Evolutionary conservation across 2,797 vertebrate genomes (phyloP).

Genomic region (Thunnus albacares): DNA sequence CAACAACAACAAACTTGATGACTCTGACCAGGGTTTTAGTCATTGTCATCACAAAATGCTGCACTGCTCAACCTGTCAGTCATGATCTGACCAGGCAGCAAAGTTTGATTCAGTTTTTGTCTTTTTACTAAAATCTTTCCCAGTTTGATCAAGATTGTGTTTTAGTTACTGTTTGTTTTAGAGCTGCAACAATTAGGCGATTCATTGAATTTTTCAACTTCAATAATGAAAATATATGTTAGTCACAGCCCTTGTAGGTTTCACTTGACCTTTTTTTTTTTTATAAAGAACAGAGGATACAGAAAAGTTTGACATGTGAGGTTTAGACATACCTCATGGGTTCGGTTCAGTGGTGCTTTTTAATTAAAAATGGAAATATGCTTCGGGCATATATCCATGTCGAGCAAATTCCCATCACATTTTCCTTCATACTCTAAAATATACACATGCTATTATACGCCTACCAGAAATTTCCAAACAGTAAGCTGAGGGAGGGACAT

Average conservation of each 20-base stretch:
- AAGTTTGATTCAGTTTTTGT: neutral
- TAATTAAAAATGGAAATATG: neutral
- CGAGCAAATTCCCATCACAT: conserved; percentile 31
- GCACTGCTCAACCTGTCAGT: conserved; percentile 13
- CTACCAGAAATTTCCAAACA: conserved; percentile 46
- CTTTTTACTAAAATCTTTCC: neutral
- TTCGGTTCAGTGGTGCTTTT: too few relatives aligned
- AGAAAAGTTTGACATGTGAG: neutral
- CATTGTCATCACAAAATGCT: conserved; percentile 30
- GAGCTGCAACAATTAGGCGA: neutral
- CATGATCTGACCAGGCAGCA: neutral
- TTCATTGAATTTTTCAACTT: too few relatives aligned
- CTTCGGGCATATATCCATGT: neutral
- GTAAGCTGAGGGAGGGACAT: conserved; percentile 22
- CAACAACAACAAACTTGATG: conserved; percentile 72
- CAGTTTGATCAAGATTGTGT: neutral
- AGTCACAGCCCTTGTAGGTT: neutral
- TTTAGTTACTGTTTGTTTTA: neutral
- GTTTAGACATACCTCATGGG: too few relatives aligned
- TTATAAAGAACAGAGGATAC: neutral
- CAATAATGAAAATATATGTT: too few relatives aligned
- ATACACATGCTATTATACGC: neutral
- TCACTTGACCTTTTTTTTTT: neutral
- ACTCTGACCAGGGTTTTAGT: conserved; percentile 29
- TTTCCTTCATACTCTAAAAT: conserved; percentile 31